Percentiles rank a stretch among this genome's conserved stretches.
These are phyloP conservation scores for Xyliphius kryptos DNA, from an alignment of 2,113 vertebrate genomes.

Conservation along the genomic window DNA sequence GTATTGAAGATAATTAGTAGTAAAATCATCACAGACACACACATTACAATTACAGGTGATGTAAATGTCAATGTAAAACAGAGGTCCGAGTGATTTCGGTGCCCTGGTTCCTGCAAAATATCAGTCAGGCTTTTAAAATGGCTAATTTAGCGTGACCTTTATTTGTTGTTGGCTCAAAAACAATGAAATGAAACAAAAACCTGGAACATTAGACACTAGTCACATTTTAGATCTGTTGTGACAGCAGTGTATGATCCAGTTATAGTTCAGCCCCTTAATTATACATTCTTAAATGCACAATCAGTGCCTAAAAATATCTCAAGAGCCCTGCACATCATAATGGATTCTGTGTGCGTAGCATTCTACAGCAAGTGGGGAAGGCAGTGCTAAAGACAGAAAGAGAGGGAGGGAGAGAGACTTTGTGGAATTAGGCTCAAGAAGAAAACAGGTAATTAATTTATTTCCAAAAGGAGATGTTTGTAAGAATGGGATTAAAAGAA, in stretches of 20 bases:
- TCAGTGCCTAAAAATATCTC: constrained; percentile 10
- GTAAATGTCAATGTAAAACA: background rate
- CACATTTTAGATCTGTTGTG: background rate
- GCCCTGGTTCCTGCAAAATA: background rate
- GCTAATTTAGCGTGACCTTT: background rate
- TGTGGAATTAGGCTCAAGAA: background rate
- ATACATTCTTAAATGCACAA: background rate
- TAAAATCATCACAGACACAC: no score
- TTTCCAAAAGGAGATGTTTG: no score
- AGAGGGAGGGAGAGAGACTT: background rate
- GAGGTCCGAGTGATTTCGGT: background rate
- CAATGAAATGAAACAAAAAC: background rate
- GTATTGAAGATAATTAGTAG: no score
- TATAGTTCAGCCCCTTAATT: constrained; percentile 15
- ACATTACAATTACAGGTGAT: no score
- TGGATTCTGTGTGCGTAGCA: constrained; percentile 6
- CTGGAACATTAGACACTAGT: background rate
- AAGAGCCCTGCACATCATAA: background rate
- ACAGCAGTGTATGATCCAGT: background rate
- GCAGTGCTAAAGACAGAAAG: constrained; percentile 1
- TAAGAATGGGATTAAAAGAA: no score
- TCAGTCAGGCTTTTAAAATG: background rate
- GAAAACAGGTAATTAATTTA: background rate
- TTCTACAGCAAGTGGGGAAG: background rate
- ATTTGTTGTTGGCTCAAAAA: background rate